A percentile compares a stretch with the other conserved stretches of the same genome.
phyloP scores from a whole-genome alignment of 1,140 invertebrate species.

The Drosophila nebulosa region DNA sequence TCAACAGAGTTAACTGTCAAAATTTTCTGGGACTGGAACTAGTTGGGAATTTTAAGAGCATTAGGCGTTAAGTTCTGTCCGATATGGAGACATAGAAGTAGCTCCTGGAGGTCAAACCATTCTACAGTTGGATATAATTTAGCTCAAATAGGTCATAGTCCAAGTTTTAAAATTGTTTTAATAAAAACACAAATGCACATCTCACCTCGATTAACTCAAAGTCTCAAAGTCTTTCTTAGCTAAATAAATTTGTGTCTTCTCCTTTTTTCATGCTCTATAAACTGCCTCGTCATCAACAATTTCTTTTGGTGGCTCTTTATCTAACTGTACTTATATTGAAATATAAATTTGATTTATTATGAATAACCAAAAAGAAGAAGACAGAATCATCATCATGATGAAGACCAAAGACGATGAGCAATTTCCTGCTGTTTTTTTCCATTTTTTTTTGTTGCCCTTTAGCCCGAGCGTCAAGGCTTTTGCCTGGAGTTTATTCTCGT shows the following conservation, averaged over 20 bases:
- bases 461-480: conserved; percentile 3
- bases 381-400: background rate
- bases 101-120: no score
- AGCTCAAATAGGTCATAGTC: no score
- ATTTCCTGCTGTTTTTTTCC: conserved; percentile 7
- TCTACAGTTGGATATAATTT: no score
- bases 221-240: no score
- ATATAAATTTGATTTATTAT: conserved; percentile 60
- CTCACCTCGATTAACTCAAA: no score
- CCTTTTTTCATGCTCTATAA: background rate
- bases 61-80: no score
- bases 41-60: no score
- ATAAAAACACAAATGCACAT: no score
- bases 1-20: no score
- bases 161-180: no score
- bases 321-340: conserved; percentile 40
- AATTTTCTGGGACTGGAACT: no score
- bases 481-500: conserved; percentile 5
- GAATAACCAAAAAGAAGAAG: background rate
- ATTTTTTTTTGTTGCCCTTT: background rate
- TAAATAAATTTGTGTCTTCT: background rate
- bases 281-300: background rate
- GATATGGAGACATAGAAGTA: no score
- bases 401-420: conserved; percentile 9
- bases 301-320: background rate